phyloP scores from a whole-genome alignment of 53 echinoderm and acorn worm species.

The Pentamera pediparva region DNA sequence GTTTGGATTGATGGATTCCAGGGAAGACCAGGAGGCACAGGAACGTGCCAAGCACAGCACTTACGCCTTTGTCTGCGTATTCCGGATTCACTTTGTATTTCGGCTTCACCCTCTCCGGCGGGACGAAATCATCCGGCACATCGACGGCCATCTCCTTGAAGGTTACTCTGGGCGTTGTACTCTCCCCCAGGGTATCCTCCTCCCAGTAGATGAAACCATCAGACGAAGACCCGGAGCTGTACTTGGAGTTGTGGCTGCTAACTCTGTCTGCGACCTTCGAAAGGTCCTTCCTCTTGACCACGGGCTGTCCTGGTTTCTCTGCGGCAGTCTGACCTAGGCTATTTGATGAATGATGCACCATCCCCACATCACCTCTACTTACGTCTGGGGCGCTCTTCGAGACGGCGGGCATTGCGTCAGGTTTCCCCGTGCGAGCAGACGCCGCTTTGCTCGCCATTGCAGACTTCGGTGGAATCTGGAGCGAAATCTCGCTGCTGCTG shows the following conservation, averaged over 20 bases:
- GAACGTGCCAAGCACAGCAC: not conserved
- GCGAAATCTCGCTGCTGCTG: not conserved
- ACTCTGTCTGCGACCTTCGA: too few relatives aligned
- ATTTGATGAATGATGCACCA: not conserved
- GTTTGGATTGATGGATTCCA: too few relatives aligned
- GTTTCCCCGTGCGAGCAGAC: not conserved
- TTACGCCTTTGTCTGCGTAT: not conserved
- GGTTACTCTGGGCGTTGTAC: too few relatives aligned
- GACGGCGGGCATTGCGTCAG: not conserved
- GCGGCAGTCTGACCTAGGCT: not conserved
- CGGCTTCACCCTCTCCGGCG: not conserved
- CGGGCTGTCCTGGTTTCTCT: not conserved
- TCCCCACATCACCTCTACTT: not conserved
- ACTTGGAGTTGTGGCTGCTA: not conserved
- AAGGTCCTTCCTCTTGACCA: not conserved
- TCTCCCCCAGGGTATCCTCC: too few relatives aligned
- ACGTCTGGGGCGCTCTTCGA: not conserved
- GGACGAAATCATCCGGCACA: not conserved
- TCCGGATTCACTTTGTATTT: conserved; percentile 7
- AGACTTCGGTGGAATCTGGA: not conserved
- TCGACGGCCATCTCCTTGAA: not conserved
- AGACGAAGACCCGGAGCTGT: conserved; percentile 13
- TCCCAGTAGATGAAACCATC: conserved; percentile 19
- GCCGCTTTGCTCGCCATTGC: not conserved
- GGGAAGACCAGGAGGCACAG: too few relatives aligned